These are phyloP conservation scores for Micropterix aruncella DNA, from an alignment of 2,888 invertebrate genomes.

Conservation along the genomic window DNA sequence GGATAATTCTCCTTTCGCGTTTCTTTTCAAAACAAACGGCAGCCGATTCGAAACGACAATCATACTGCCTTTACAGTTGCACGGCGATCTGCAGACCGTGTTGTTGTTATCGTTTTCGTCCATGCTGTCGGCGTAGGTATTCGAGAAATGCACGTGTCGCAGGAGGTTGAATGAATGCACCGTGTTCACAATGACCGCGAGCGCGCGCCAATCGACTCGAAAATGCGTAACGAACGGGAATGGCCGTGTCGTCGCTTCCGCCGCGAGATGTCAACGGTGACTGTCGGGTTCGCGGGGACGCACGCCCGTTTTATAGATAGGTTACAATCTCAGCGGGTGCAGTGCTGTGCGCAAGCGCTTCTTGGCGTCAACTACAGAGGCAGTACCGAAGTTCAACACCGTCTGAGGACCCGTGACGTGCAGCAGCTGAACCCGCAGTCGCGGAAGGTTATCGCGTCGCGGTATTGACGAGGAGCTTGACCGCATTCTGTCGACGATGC, in stretches of 20 bases:
- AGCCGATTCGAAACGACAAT: conserved; percentile 85
- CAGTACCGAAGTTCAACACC: not conserved
- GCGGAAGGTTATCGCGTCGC: not conserved
- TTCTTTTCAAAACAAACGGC: conserved; percentile 71
- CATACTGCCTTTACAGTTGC: conserved; percentile 56
- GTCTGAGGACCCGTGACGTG: not conserved
- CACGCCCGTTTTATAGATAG: not conserved
- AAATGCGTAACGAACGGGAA: not conserved
- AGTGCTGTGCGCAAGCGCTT: no score
- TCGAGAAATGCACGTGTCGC: not conserved
- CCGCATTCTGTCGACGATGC: no score
- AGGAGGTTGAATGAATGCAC: not conserved
- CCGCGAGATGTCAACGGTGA: not conserved
- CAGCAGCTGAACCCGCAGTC: not conserved
- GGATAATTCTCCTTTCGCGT: conserved; percentile 54
- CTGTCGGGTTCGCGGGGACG: not conserved
- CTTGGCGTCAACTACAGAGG: no score
- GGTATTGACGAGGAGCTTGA: not conserved
- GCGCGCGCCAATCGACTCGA: no score
- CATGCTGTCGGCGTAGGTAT: not conserved
- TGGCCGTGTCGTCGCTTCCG: not conserved
- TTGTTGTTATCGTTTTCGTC: not conserved
- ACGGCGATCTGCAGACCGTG: conserved; percentile 24
- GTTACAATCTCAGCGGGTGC: no score
- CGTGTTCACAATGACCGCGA: not conserved